phyloP scores from a whole-genome alignment of 2,888 invertebrate species.

The Emmelina monodactyla region DNA sequence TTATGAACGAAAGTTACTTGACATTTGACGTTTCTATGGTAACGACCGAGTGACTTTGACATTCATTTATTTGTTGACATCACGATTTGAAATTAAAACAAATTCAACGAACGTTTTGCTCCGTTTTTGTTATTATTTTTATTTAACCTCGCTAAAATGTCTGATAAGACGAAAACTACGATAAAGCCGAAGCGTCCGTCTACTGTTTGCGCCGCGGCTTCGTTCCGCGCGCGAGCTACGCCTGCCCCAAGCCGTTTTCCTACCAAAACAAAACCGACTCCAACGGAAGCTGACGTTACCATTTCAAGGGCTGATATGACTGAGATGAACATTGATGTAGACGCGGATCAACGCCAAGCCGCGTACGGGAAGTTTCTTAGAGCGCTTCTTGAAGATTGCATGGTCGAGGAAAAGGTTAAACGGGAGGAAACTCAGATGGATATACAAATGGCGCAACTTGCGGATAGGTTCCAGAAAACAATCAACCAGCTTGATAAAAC shows the following conservation, averaged over 20 bases:
- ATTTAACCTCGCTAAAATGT: conserved; percentile 21
- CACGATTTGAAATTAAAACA: no score
- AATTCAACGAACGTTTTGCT: not conserved
- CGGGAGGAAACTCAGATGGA: conserved; percentile 45
- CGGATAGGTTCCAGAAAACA: conserved; percentile 49
- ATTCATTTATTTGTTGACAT: no score
- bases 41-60: no score
- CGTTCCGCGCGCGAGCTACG: conserved; percentile 23
- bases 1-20: no score
- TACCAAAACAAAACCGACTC: conserved; percentile 23
- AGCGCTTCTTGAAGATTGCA: conserved; percentile 39
- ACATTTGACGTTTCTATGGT: no score
- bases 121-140: not conserved
- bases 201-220: conserved; percentile 19
- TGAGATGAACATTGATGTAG: conserved; percentile 28
- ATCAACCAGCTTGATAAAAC: conserved; percentile 50
- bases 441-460: conserved; percentile 47
- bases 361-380: conserved; percentile 44
- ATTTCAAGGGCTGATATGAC: conserved; percentile 24
- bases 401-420: conserved; percentile 46
- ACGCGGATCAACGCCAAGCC: conserved; percentile 30
- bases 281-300: conserved; percentile 25
- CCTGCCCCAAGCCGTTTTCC: conserved; percentile 16
- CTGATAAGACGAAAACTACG: conserved; percentile 35
- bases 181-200: conserved; percentile 28